Evolutionary conservation across 2,888 invertebrate species (phyloP).

Genomic region (Drosophila mercatorum): DNA sequence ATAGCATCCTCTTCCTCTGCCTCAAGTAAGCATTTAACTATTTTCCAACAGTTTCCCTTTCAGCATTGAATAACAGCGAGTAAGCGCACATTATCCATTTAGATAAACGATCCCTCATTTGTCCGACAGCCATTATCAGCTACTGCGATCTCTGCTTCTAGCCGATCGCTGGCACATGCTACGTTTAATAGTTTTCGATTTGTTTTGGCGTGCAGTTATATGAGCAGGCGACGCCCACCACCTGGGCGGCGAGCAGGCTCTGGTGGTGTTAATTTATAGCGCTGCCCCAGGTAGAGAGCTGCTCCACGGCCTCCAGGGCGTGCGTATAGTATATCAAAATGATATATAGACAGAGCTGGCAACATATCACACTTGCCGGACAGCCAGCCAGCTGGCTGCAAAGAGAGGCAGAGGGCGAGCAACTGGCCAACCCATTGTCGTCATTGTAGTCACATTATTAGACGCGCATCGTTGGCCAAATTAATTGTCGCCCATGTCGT

Average conservation of each 20-base stretch:
- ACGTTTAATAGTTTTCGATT: constrained; percentile 71
- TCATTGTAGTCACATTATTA: constrained; percentile 77
- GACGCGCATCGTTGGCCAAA: constrained; percentile 75
- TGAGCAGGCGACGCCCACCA: constrained; percentile 66
- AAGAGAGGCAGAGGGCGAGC: background rate
- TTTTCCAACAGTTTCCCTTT: constrained; percentile 4
- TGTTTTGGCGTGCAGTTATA: constrained; percentile 57
- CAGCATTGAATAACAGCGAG: constrained; percentile 1
- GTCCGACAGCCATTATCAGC: constrained; percentile 61
- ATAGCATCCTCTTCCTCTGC: too few species aligned
- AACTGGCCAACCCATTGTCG: constrained; percentile 56
- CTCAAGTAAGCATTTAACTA: background rate
- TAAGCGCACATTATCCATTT: constrained; percentile 41
- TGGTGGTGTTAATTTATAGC: constrained; percentile 70
- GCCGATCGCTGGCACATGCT: constrained; percentile 39
- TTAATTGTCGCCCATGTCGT: constrained; percentile 67
- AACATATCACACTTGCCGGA: constrained; percentile 56
- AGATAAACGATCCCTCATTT: constrained; percentile 73
- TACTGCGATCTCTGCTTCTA: constrained; percentile 46
- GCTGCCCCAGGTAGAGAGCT: constrained; percentile 38
- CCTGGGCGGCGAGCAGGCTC: constrained; percentile 30
- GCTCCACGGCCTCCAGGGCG: constrained; percentile 42
- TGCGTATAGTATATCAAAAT: constrained; percentile 54
- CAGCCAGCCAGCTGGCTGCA: constrained; percentile 58
- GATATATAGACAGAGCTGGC: constrained; percentile 56